phyloP scores from a whole-genome alignment of 2,888 invertebrate genomes.

The Scotopteryx bipunctaria region DNA sequence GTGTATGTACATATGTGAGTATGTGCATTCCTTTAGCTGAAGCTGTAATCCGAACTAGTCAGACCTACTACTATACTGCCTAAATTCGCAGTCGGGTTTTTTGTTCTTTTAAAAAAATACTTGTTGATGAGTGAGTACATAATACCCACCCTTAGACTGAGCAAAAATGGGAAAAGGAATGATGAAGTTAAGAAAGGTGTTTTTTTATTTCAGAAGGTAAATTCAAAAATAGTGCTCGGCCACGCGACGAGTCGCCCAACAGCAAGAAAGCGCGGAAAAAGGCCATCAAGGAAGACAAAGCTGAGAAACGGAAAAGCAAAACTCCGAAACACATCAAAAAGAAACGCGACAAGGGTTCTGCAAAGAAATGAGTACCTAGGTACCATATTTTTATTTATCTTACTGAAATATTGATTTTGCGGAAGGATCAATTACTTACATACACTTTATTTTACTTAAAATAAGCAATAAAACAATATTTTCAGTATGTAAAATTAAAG shows the following conservation, averaged over 20 bases:
- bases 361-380: slow-evolving; percentile 55
- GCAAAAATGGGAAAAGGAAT: too few relatives aligned
- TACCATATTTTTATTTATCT: neutral
- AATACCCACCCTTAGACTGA: too few relatives aligned
- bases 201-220: slow-evolving; percentile 68
- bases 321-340: slow-evolving; percentile 97
- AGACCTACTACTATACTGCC: too few relatives aligned
- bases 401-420: neutral
- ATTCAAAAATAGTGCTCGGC: slow-evolving; percentile 86
- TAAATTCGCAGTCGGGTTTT: too few relatives aligned
- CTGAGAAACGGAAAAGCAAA: slow-evolving; percentile 94
- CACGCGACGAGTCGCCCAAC: slow-evolving; percentile 91
- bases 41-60: too few relatives aligned
- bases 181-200: neutral
- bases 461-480: slow-evolving; percentile 16
- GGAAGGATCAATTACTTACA: too few relatives aligned
- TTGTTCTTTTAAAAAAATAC: too few relatives aligned
- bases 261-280: slow-evolving; percentile 94
- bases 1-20: too few relatives aligned
- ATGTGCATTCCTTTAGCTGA: too few relatives aligned
- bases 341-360: slow-evolving; percentile 87
- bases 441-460: too few relatives aligned
- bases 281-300: slow-evolving; percentile 92
- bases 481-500: neutral
- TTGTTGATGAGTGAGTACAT: too few relatives aligned